Conservation (phyloP, 2,888 invertebrate species). For the Cordylochernes scorpioides region DNA sequence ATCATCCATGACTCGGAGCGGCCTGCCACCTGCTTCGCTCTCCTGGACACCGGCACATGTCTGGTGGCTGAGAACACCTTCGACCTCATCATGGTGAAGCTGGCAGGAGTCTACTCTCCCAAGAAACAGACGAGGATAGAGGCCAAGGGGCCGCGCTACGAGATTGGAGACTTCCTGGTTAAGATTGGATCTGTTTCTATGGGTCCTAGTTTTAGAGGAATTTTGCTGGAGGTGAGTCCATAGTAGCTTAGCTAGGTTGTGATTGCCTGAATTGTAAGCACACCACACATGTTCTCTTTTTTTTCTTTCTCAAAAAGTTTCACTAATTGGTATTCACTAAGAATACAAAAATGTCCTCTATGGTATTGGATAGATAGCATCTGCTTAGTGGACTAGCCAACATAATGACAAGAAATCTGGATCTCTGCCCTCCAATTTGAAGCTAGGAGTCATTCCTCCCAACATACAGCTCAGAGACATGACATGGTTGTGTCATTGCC, state of each 20-base stretch:
- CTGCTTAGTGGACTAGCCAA: too few relatives aligned
- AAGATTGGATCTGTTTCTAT: slow-evolving; percentile 77
- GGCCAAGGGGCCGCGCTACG: slow-evolving; percentile 38
- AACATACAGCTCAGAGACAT: too few relatives aligned
- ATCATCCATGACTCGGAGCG: slow-evolving; percentile 86
- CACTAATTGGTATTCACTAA: too few relatives aligned
- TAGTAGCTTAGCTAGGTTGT: background rate
- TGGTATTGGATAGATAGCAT: too few relatives aligned
- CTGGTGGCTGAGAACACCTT: slow-evolving; percentile 70
- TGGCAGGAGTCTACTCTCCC: slow-evolving; percentile 57
- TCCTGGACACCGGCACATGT: slow-evolving; percentile 50
- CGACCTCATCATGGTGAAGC: slow-evolving; percentile 64
- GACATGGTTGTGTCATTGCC: too few relatives aligned
- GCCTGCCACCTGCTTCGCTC: slow-evolving; percentile 73
- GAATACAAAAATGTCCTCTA: too few relatives aligned
- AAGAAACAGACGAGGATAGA: slow-evolving; percentile 46
- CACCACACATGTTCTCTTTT: too few relatives aligned
- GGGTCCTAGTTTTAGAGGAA: slow-evolving; percentile 73
- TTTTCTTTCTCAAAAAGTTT: too few relatives aligned
- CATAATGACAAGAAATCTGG: too few relatives aligned
- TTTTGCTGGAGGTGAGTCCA: slow-evolving; percentile 47
- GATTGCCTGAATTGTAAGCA: too few relatives aligned
- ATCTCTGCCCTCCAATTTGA: too few relatives aligned
- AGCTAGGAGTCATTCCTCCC: too few relatives aligned
- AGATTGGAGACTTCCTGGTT: slow-evolving; percentile 58